Evolutionary conservation across 2,888 invertebrate species (phyloP), one percentile per base, ranked within the genome.

Genomic region (Campaea margaritaria): DNA sequence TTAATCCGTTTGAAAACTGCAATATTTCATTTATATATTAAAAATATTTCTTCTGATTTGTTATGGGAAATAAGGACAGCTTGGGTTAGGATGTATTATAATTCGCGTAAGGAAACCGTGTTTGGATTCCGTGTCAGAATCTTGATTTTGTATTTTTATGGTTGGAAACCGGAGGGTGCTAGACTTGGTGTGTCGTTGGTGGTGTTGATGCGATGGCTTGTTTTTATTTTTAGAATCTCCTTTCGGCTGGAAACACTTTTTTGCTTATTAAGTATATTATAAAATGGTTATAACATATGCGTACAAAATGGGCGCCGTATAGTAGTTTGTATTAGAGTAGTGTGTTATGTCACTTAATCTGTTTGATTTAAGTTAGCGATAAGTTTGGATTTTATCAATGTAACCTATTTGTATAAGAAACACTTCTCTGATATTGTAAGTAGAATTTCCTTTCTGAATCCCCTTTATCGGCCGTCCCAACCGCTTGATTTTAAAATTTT

Each of bases 401-500:
- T 31, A 21, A 10, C 8, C 9, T 31, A 31, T 10, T 31, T 52
- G 53, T 61, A 52, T 56, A 48, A 38, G 55, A 27, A 48, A 54
- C 42, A 64, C 39, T 36, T 53, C 38, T 16, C 42, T 16, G 31
- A 50, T 16, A 31, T 49, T 15, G 44, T 53, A 21, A 21, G 15
- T 62, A 52, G 34, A 41, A 9, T 50, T 57, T 63, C 12, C 51
- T 59, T 59, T 53, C 38, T 56, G n/a, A 48, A 53, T 51, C 47
- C 62, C 61, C 43, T 68, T 64, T 48, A 48, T 55, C 54, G 44
- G 52, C 67, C 67, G 65, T 65, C 69, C 65, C 57, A 36, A 55
- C 31, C 38, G 45, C 56, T 52, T 48, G 55, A 28, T 46, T 43
- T 39, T 41, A 0, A 43, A 5, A 36, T 60, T 68, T 66, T 31